These are phyloP conservation scores for Flabesymbios commensalis DNA, from an alignment of 2,888 invertebrate genomes.

Conservation along the genomic window DNA sequence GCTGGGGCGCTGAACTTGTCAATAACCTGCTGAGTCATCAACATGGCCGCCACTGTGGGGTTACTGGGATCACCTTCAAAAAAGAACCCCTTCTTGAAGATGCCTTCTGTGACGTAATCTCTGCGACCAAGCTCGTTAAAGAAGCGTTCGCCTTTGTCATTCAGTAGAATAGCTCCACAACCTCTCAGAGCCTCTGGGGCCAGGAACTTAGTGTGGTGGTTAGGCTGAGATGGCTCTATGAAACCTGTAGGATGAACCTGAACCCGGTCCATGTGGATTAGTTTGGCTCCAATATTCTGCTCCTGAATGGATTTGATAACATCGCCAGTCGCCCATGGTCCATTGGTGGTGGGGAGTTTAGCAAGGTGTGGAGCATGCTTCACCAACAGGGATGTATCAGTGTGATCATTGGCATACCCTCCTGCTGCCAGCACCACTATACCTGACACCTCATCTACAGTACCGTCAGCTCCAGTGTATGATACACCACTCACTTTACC, in stretches of 20 bases:
- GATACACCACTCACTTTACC: constrained; percentile 9
- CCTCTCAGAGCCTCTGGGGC: constrained; percentile 35
- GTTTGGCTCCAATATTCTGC: constrained; percentile 7
- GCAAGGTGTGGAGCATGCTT: constrained; percentile 25
- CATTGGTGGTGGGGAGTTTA: constrained; percentile 33
- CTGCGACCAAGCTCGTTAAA: constrained; percentile 31
- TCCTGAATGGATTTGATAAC: constrained; percentile 20
- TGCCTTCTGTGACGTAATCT: constrained; percentile 26
- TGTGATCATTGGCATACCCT: constrained; percentile 33
- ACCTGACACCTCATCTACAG: constrained; percentile 10
- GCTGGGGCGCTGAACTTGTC: constrained; percentile 26
- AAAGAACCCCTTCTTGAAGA: constrained; percentile 17
- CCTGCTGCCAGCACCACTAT: constrained; percentile 31
- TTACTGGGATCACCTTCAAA: constrained; percentile 9
- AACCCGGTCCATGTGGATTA: constrained; percentile 33
- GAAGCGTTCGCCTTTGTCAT: constrained; percentile 28
- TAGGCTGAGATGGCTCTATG: constrained; percentile 23
- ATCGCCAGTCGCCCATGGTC: constrained; percentile 37
- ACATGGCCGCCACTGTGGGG: constrained; percentile 25
- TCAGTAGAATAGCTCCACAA: constrained; percentile 32
- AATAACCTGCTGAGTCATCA: constrained; percentile 25
- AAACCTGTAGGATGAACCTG: constrained; percentile 37
- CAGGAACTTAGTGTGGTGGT: constrained; percentile 29
- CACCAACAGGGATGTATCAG: constrained; percentile 23
- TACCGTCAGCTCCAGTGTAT: constrained; percentile 6